Conservation (phyloP, 2,888 invertebrate genomes). For the Sarcophaga carnaria region DNA sequence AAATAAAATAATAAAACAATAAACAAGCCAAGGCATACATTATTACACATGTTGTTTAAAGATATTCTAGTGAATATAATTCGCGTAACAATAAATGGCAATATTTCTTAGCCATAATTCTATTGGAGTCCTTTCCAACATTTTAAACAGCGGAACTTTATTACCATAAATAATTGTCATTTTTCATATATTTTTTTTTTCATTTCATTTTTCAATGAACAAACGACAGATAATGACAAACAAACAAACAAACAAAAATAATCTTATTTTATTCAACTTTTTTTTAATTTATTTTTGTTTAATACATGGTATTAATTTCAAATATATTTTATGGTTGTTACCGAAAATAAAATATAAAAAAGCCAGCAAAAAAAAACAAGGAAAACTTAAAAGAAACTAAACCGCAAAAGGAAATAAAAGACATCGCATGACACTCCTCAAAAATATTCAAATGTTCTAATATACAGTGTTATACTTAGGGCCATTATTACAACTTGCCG, state of each 20-base stretch:
- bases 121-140: conserved; percentile 56
- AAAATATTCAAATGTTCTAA: conserved; percentile 50
- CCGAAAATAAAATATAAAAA: conserved; percentile 2
- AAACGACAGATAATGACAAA: conserved; percentile 15
- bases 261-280: too few relatives aligned
- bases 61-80: background rate
- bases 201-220: conserved; percentile 28
- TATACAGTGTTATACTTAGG: too few relatives aligned
- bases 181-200: conserved; percentile 7
- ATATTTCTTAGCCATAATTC: conserved; percentile 15
- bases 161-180: conserved; percentile 68
- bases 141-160: conserved; percentile 66
- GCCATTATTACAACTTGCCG: too few relatives aligned
- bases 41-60: background rate
- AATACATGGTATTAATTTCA: conserved; percentile 57
- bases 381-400: conserved; percentile 64
- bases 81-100: background rate
- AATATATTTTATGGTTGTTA: conserved; percentile 15
- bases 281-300: background rate
- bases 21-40: background rate
- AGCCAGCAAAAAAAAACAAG: conserved; percentile 29
- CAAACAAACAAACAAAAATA: background rate
- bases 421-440: conserved; percentile 57
- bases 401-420: conserved; percentile 54
- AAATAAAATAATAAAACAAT: background rate